Percentiles rank a stretch among this genome's conserved stretches.
These are phyloP conservation scores for Acronicta alni DNA, from an alignment of 2,888 invertebrate genomes.

Conservation along the genomic window DNA sequence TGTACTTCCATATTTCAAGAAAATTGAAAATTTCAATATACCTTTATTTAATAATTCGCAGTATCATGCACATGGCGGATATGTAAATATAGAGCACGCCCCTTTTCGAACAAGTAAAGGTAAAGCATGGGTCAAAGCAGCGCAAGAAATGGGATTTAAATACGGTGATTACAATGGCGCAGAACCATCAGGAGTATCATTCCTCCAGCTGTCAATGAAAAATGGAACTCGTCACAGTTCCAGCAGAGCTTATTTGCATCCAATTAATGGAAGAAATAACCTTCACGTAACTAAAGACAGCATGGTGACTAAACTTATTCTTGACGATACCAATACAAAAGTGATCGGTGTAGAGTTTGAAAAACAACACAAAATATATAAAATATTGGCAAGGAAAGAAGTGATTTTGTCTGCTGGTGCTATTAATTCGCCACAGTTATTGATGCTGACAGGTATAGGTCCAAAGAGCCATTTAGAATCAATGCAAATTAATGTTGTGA, in stretches of 20 bases:
- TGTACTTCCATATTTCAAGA: constrained; percentile 93
- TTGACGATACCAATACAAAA: constrained; percentile 86
- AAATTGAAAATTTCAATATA: constrained; percentile 92
- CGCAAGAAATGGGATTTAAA: constrained; percentile 89
- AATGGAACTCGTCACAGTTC: constrained; percentile 91
- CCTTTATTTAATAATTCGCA: constrained; percentile 82
- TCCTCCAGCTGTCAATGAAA: constrained; percentile 90
- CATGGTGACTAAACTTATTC: constrained; percentile 89
- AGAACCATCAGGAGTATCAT: constrained; percentile 90
- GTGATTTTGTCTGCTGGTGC: constrained; percentile 94
- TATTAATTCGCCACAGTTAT: constrained; percentile 93
- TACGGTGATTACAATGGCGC: constrained; percentile 90
- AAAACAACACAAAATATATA: constrained; percentile 84
- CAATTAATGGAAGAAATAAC: constrained; percentile 89
- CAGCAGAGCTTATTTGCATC: constrained; percentile 91
- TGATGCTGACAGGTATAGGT: constrained; percentile 95
- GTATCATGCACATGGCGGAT: constrained; percentile 89
- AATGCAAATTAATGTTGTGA: constrained; percentile 86
- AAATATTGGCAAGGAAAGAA: constrained; percentile 91
- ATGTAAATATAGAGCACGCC: constrained; percentile 87
- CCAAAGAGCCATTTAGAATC: constrained; percentile 89
- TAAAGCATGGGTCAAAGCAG: constrained; percentile 89
- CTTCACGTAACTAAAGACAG: constrained; percentile 90
- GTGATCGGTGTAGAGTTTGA: constrained; percentile 90
- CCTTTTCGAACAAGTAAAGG: constrained; percentile 85